These are phyloP conservation scores for Salticus scenicus DNA, from an alignment of 2,888 invertebrate genomes.

Conservation along the genomic window DNA sequence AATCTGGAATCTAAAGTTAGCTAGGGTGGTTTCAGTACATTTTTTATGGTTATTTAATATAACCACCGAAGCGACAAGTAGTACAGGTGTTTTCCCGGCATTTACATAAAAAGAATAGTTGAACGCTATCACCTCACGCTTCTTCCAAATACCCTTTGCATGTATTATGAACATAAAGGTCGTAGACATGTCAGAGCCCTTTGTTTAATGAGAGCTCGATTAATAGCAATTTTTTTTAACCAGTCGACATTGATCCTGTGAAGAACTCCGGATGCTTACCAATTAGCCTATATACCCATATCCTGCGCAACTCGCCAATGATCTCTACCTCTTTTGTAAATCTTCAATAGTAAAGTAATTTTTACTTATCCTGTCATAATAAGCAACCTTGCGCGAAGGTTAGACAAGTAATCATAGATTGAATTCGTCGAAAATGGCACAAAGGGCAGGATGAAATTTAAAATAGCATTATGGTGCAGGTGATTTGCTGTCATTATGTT, in stretches of 20 bases:
- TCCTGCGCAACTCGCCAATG: conserved; percentile 15
- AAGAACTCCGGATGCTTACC: conserved; percentile 47
- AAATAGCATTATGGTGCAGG: conserved; percentile 5
- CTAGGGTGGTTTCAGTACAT: not conserved
- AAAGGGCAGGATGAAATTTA: conserved; percentile 1
- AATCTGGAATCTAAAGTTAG: not conserved
- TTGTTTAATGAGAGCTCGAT: conserved; percentile 40
- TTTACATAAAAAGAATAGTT: not conserved
- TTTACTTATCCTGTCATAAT: not conserved
- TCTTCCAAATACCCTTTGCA: not conserved
- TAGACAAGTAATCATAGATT: conserved; percentile 3
- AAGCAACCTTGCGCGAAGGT: conserved; percentile 26
- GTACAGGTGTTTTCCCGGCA: conserved; percentile 25
- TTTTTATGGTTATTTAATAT: conserved; percentile 15
- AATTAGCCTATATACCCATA: conserved; percentile 62
- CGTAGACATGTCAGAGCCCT: conserved; percentile 64
- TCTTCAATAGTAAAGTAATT: not conserved
- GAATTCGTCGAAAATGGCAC: conserved; percentile 19
- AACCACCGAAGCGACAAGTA: conserved; percentile 10
- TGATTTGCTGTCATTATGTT: not conserved
- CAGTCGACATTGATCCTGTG: conserved; percentile 45
- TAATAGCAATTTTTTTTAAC: conserved; percentile 32
- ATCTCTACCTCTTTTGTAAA: not conserved
- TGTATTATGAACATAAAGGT: conserved; percentile 40
- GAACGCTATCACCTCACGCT: not conserved